A percentile compares a stretch with the other conserved stretches of the same genome.
Evolutionary conservation across 2,113 vertebrate genomes (phyloP).

Genomic region (Asarcornis scutulata): DNA sequence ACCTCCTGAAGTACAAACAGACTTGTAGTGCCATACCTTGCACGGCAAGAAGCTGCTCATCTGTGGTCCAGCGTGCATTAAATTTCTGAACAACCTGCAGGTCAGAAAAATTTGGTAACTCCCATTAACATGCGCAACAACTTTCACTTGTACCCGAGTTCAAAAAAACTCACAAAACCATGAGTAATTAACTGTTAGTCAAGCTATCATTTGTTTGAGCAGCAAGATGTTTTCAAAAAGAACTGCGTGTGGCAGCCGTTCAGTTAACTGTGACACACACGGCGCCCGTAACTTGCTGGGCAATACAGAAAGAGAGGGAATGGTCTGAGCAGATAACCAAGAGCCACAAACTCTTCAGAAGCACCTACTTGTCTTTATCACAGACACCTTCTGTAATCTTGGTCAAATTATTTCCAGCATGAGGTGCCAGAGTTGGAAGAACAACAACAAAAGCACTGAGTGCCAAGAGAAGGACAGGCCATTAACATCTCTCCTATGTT

Average conservation of each 20-base stretch:
- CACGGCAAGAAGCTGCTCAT: constrained; percentile 96
- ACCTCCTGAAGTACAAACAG: background rate
- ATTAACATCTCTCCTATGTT: background rate
- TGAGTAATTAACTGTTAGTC: background rate
- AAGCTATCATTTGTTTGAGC: background rate
- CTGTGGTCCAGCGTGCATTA: constrained; percentile 96
- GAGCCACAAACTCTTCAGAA: background rate
- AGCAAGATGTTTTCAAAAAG: background rate
- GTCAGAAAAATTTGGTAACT: background rate
- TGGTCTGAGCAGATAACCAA: background rate
- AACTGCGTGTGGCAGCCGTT: background rate
- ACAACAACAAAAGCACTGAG: background rate
- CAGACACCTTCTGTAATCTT: background rate
- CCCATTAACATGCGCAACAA: background rate
- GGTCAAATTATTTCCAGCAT: background rate
- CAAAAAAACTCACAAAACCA: constrained; percentile 2
- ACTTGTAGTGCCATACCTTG: constrained; percentile 84
- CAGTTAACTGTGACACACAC: background rate
- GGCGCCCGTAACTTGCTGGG: background rate
- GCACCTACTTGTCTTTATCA: background rate
- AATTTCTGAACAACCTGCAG: constrained; percentile 90
- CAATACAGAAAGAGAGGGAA: background rate
- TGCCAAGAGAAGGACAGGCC: background rate
- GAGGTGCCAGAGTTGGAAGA: background rate
- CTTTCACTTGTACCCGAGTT: background rate